Evolutionary conservation across 2,888 invertebrate species (phyloP).

Genomic region (Drosophila birchii): DNA sequence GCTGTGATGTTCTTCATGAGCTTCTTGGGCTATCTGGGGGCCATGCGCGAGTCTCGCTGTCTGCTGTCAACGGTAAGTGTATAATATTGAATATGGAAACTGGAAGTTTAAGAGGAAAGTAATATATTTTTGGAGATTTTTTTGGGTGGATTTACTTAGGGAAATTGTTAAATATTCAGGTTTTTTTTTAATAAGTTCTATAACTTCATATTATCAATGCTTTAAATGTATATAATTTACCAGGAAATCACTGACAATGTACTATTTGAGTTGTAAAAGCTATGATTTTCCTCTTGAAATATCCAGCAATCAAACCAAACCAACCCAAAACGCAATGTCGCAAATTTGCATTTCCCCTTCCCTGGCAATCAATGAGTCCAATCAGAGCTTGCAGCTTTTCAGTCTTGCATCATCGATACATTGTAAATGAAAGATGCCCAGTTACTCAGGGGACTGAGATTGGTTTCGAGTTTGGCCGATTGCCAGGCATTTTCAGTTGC

Average conservation of each 20-base stretch:
- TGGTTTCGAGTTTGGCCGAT: conserved; percentile 20
- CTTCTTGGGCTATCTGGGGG: conserved; percentile 90
- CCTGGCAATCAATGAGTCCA: conserved; percentile 33
- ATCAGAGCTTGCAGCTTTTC: conserved; percentile 32
- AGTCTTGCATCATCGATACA: conserved; percentile 42
- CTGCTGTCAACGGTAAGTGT: conserved; percentile 88
- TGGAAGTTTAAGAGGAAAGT: background rate
- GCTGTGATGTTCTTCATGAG: conserved; percentile 90
- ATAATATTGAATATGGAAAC: conserved; percentile 11
- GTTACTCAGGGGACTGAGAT: conserved; percentile 5
- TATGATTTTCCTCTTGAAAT: background rate
- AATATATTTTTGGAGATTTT: background rate
- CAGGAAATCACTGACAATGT: background rate
- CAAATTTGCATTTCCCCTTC: conserved; percentile 28
- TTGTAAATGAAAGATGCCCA: conserved; percentile 22
- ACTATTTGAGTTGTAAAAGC: background rate
- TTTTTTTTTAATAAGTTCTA: too few species aligned
- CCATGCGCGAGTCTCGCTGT: conserved; percentile 88
- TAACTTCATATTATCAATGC: too few species aligned
- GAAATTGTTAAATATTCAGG: too few species aligned
- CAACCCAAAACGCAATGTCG: conserved; percentile 19
- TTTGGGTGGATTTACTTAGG: background rate
- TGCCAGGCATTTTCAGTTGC: conserved; percentile 24
- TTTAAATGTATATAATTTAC: background rate
- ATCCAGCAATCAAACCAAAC: too few species aligned